Evolutionary conservation across 2,888 invertebrate genomes (phyloP).

Genomic region (Catocala fraxini): DNA sequence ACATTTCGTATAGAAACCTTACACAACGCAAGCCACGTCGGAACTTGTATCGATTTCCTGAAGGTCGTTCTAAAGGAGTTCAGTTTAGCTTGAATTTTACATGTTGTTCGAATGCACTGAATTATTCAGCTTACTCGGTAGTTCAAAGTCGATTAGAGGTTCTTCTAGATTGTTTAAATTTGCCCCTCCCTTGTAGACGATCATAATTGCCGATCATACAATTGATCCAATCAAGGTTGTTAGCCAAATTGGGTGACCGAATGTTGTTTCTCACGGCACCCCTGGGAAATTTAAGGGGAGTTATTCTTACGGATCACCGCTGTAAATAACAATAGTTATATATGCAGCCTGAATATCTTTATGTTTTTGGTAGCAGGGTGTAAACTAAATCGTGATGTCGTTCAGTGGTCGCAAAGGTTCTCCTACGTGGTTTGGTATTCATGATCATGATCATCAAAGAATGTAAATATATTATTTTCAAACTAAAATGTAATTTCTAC

Average conservation of each 20-base stretch:
- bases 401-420: not conserved
- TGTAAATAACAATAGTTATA: not conserved
- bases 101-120: not conserved
- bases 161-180: too few species aligned
- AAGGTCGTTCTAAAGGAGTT: slow-evolving; percentile 17
- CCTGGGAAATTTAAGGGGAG: not conserved
- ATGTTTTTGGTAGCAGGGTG: not conserved
- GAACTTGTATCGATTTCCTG: slow-evolving; percentile 32
- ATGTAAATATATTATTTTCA: not conserved
- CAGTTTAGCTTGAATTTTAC: not conserved
- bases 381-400: not conserved
- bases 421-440: too few species aligned
- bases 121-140: slow-evolving; percentile 2
- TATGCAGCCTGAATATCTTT: too few species aligned
- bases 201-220: too few species aligned
- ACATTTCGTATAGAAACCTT: slow-evolving; percentile 8
- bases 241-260: too few species aligned
- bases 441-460: too few species aligned
- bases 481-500: too few species aligned
- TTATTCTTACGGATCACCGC: not conserved
- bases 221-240: too few species aligned
- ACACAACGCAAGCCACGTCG: not conserved
- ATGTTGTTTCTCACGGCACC: not conserved
- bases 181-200: too few species aligned
- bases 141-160: not conserved